Conservation (phyloP, 2,113 vertebrate genomes). For the Oreochromis aureus region DNA sequence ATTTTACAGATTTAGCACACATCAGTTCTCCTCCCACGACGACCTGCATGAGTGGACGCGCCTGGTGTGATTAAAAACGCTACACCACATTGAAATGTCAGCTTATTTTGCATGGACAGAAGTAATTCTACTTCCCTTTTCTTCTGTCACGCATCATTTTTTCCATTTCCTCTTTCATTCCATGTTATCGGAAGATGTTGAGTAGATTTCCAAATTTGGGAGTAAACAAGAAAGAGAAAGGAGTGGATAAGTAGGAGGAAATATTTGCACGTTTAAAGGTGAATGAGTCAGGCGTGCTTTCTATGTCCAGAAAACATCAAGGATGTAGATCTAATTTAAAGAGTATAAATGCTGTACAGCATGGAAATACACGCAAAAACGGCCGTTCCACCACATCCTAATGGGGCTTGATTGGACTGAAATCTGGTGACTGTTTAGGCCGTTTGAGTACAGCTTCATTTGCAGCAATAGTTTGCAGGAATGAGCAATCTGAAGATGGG, state of each 20-base stretch:
- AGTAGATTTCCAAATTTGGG: conserved; percentile 3
- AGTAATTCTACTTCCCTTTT: conserved; percentile 37
- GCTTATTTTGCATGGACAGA: conserved; percentile 42
- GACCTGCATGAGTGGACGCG: not conserved
- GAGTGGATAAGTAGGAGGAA: not conserved
- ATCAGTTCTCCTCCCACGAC: not conserved
- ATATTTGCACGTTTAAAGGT: not conserved
- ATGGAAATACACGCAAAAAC: too few relatives aligned
- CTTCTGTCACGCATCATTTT: conserved; percentile 10
- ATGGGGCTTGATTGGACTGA: not conserved
- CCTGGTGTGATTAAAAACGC: not conserved
- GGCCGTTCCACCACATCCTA: not conserved
- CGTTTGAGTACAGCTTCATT: not conserved
- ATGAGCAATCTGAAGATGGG: not conserved
- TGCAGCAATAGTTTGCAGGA: not conserved
- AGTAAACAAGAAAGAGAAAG: not conserved
- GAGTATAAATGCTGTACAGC: not conserved
- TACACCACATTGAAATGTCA: conserved; percentile 33
- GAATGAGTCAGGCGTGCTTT: not conserved
- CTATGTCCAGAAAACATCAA: not conserved
- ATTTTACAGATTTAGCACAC: not conserved
- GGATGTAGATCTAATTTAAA: not conserved
- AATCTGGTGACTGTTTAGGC: not conserved
- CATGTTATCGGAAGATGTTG: not conserved
- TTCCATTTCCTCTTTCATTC: conserved; percentile 51